Conservation (phyloP, 2,888 invertebrate genomes). For the Escarpia spicata region DNA sequence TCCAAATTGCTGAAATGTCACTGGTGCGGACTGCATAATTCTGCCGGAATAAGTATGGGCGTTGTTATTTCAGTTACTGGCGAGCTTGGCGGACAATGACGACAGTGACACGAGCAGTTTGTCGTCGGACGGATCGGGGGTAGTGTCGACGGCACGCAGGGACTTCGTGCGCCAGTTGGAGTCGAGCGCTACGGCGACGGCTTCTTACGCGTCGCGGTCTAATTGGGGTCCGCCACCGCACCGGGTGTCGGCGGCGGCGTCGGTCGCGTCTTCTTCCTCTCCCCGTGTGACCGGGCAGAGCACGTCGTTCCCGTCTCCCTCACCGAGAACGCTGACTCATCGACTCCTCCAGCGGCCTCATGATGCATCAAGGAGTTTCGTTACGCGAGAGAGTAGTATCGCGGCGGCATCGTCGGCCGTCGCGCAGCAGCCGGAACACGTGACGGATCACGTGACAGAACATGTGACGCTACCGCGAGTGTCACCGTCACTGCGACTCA, state of each 20-base stretch:
- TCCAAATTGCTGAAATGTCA: too few relatives aligned
- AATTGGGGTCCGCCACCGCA: neutral
- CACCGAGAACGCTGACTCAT: neutral
- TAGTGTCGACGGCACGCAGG: neutral
- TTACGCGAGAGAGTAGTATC: neutral
- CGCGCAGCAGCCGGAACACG: neutral
- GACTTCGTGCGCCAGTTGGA: neutral
- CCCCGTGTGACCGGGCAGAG: neutral
- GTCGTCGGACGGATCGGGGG: neutral
- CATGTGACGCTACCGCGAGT: neutral
- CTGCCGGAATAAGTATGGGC: too few relatives aligned
- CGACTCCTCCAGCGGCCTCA: neutral
- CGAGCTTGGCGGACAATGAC: neutral
- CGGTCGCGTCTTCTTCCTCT: neutral
- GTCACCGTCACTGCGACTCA: neutral
- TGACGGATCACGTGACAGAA: neutral
- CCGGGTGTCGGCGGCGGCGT: neutral
- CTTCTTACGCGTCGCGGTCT: neutral
- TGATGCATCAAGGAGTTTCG: neutral
- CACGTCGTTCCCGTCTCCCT: neutral
- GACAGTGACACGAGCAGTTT: neutral
- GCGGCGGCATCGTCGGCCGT: neutral
- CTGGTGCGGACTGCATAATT: too few relatives aligned
- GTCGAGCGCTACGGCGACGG: neutral
- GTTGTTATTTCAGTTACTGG: neutral